A percentile compares a stretch with the other conserved stretches of the same genome.
phyloP scores from a whole-genome alignment of 2,113 vertebrate species.

The Toxotes jaculatrix region DNA sequence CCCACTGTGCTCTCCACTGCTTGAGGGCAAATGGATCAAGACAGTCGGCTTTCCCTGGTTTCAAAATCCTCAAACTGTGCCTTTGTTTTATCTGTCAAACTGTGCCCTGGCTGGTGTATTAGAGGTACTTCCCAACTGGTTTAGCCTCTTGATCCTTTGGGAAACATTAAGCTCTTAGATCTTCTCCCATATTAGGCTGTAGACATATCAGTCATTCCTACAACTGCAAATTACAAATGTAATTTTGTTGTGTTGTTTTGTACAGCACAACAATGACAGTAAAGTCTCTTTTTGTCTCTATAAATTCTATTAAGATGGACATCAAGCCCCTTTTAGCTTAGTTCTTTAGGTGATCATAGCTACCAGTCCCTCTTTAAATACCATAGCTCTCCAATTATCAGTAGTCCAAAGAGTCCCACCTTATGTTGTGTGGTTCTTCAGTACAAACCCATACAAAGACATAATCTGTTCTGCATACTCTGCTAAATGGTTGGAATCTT shows the following conservation, averaged over 20 bases:
- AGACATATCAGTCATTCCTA: constrained; percentile 33
- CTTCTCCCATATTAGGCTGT: constrained; percentile 22
- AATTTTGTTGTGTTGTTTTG: too few relatives aligned
- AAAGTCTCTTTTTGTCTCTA: too few relatives aligned
- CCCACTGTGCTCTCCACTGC: constrained; percentile 54
- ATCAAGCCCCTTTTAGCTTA: constrained; percentile 24
- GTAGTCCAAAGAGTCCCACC: not conserved
- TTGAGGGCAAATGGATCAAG: constrained; percentile 60
- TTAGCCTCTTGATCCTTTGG: constrained; percentile 40
- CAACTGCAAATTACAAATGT: too few relatives aligned
- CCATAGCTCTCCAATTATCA: constrained; percentile 27
- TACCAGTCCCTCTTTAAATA: constrained; percentile 21
- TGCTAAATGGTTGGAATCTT: constrained; percentile 10
- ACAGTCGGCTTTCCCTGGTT: constrained; percentile 40
- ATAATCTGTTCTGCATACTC: constrained; percentile 4
- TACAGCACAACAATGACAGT: too few relatives aligned
- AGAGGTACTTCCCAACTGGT: constrained; percentile 38
- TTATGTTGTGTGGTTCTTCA: too few relatives aligned
- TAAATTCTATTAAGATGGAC: constrained; percentile 35
- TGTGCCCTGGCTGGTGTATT: constrained; percentile 44
- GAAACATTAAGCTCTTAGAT: constrained; percentile 19
- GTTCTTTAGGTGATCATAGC: constrained; percentile 52
- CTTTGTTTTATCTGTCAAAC: constrained; percentile 64
- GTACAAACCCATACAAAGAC: constrained; percentile 8
- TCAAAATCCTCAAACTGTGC: constrained; percentile 52